Conservation (phyloP, 2,888 invertebrate species). For the Idaea aversata region DNA sequence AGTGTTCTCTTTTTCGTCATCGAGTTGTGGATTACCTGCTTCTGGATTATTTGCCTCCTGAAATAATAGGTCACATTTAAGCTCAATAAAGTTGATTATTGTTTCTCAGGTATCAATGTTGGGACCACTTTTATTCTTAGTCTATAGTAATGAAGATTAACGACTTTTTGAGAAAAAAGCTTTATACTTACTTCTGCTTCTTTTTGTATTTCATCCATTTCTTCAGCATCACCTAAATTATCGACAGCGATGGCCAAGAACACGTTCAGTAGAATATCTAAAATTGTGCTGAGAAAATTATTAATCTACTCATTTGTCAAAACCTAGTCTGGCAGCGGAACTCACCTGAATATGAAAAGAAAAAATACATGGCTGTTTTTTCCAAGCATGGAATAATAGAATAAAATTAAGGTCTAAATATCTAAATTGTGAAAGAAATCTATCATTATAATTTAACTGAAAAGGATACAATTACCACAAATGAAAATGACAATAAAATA, state of each 20-base stretch:
- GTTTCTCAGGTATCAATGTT: not conserved
- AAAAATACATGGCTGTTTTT: no score
- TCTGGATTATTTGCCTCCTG: conserved; percentile 62
- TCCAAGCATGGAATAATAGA: no score
- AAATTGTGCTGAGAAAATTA: conserved; percentile 32
- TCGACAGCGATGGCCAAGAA: conserved; percentile 99
- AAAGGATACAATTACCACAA: conserved; percentile 98
- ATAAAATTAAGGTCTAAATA: no score
- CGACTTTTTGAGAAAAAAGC: not conserved
- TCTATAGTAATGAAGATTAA: not conserved
- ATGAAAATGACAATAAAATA: conserved; percentile 99
- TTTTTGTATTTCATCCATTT: conserved; percentile 96
- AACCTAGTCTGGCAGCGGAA: no score
- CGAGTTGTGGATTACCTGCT: conserved; percentile 69
- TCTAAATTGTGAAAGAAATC: no score
- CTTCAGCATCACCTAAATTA: conserved; percentile 99
- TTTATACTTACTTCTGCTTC: conserved; percentile 84
- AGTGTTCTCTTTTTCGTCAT: conserved; percentile 80
- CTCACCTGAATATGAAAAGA: no score
- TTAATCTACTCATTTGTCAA: not conserved
- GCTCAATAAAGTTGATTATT: not conserved
- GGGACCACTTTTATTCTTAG: not conserved
- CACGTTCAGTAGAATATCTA: conserved; percentile 98
- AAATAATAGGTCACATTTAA: conserved; percentile 7
- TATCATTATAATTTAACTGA: not conserved